These are phyloP conservation scores for Muschampia plurimacula DNA, from an alignment of 2,888 invertebrate genomes.

Conservation along the genomic window DNA sequence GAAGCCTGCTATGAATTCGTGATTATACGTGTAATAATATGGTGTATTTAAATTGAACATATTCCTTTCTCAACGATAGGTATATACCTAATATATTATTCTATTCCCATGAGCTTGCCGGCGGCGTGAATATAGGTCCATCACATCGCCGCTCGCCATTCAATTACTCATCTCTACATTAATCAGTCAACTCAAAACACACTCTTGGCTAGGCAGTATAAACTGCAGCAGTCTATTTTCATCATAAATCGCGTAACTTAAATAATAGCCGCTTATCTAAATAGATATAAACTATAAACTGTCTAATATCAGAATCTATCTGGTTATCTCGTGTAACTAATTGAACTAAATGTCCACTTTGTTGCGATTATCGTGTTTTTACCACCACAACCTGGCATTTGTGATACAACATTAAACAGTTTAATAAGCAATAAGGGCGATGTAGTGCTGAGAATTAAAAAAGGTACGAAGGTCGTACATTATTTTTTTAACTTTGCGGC, in stretches of 20 bases:
- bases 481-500: conserved; percentile 49
- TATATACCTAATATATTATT: not conserved
- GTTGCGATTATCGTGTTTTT: conserved; percentile 48
- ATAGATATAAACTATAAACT: conserved; percentile 32
- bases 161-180: conserved; percentile 31
- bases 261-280: conserved; percentile 34
- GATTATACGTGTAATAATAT: conserved; percentile 54
- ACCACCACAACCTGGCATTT: conserved; percentile 44
- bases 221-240: conserved; percentile 29
- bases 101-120: conserved; percentile 4
- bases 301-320: conserved; percentile 31
- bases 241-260: conserved; percentile 31
- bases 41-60: conserved; percentile 50
- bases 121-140: conserved; percentile 6
- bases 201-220: conserved; percentile 24
- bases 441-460: conserved; percentile 46
- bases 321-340: conserved; percentile 42
- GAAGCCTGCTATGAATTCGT: conserved; percentile 56
- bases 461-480: conserved; percentile 37
- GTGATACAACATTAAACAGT: conserved; percentile 45
- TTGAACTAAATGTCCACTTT: conserved; percentile 47
- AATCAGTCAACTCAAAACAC: conserved; percentile 35
- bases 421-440: conserved; percentile 46
- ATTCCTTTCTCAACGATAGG: conserved; percentile 35
- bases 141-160: conserved; percentile 8